Evolutionary conservation across 92 coral and sea anemone species (phyloP), one percentile per base, ranked within the genome.

Genomic region (Nematostella vectensis): DNA sequence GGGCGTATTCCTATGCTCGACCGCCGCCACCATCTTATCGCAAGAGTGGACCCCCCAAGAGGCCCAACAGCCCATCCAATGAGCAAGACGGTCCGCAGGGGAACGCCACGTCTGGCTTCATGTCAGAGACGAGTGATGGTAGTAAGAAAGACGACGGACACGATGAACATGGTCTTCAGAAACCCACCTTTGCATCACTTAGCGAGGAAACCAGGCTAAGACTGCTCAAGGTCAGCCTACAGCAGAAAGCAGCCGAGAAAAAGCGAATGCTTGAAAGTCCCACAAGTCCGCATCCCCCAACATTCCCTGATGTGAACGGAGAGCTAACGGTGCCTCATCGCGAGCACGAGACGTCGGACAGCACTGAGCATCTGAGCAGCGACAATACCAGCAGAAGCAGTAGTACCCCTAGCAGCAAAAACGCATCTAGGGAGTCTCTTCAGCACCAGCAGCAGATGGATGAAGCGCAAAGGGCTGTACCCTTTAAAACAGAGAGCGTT

Each of bases 21-120:
- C 99, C 99, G 20, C 99, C 99, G 9, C 99, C 99, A 31, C 99
- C 99, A 30, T 86, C 96, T 0, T 93, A 93, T 62, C 88, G 94
- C 10, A 82, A 74, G 28, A 68, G 61, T 15, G 78, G 64, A 38
- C 81, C 84, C 4, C 75, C 62, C 36, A 78, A 61, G 36, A 65
- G 68, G 31, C 60, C 81, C 0, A 13, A 62, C 29, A 79, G 87
- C 36, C 85, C 83, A 21, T 55, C 72, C 12, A 58, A 68, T 15
- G 74, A 44, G 21, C 55, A 66, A 22, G 67, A 31, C 6, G 52
- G 78, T 20, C 20, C 70, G 49, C 82, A 79, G 25, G 79, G 74
- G 31, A 72, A 13, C 11, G 68, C 48, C 17, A 57, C 75, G 10
- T 33, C 62, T 11, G 75, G 68, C 2, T 47, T 27, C 18, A 33